Evolutionary conservation across 2,113 vertebrate genomes (phyloP).

Genomic region (Ameiurus melas): DNA sequence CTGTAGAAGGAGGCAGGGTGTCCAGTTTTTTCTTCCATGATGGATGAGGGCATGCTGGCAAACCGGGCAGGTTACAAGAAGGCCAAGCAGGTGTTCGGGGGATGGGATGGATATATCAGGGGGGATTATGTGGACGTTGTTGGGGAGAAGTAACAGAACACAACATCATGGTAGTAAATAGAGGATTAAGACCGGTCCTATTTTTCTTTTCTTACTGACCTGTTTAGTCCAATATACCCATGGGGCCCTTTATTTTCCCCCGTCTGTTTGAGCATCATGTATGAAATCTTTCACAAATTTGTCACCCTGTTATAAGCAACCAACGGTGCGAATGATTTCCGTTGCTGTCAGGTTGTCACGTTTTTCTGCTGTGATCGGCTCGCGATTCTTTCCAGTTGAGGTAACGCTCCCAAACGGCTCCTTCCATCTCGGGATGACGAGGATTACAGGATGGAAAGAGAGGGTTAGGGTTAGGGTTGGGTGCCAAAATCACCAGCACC

Average conservation of each 20-base stretch:
- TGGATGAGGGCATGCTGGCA: slow-evolving; percentile 57
- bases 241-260: not conserved
- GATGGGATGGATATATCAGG: slow-evolving; percentile 30
- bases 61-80: slow-evolving; percentile 5
- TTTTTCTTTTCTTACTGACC: not conserved
- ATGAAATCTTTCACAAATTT: not conserved
- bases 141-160: slow-evolving; percentile 2
- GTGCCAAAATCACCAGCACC: not conserved
- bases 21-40: slow-evolving; percentile 20
- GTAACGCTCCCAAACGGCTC: not conserved
- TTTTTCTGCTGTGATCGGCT: not conserved
- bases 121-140: slow-evolving; percentile 26
- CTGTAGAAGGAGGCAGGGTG: slow-evolving; percentile 26
- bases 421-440: not conserved
- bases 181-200: not conserved
- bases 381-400: slow-evolving; percentile 22
- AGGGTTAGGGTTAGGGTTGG: not conserved
- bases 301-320: not conserved
- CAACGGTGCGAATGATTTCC: not conserved
- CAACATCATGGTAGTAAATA: not conserved
- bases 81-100: slow-evolving; percentile 12
- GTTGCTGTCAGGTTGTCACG: not conserved
- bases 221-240: not conserved
- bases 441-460: slow-evolving; percentile 47
- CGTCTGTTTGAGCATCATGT: not conserved